Evolutionary conservation across 1,140 invertebrate genomes (phyloP).

Genomic region (Ostrea denselamellosa): DNA sequence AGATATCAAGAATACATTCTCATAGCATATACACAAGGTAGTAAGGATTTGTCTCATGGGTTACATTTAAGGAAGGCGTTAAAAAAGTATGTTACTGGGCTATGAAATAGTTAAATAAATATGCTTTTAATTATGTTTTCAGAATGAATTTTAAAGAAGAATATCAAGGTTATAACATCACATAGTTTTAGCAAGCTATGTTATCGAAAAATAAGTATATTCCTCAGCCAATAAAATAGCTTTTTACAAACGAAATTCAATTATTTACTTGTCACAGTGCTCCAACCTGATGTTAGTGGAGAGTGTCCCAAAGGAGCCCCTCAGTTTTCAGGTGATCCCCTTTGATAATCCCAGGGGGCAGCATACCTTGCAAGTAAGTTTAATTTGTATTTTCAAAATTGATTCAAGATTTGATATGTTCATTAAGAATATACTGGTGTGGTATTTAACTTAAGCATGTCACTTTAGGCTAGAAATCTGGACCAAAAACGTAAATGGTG

Average conservation of each 20-base stretch:
- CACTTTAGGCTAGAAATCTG: constrained; percentile 83
- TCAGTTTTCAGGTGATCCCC: constrained; percentile 96
- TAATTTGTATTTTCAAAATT: not conserved
- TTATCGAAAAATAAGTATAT: not conserved
- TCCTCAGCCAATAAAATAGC: not conserved
- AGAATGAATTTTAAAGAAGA: too few species aligned
- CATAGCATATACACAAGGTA: not conserved
- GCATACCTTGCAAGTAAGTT: constrained; percentile 90
- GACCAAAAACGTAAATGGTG: constrained; percentile 97
- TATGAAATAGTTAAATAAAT: too few species aligned
- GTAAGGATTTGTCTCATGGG: not conserved
- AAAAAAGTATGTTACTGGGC: too few species aligned
- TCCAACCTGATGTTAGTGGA: constrained; percentile 98
- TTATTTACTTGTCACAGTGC: constrained; percentile 85
- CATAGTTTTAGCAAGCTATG: not conserved
- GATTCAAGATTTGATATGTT: too few species aligned
- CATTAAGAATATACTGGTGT: too few species aligned
- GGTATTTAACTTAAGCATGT: too few species aligned
- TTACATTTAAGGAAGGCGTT: not conserved
- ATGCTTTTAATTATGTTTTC: too few species aligned
- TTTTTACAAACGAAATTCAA: too few species aligned
- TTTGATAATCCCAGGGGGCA: constrained; percentile 94
- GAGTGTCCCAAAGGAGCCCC: constrained; percentile 93
- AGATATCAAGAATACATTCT: too few species aligned
- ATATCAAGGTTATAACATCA: too few species aligned